These are phyloP conservation scores for Tethya wilhelma DNA, from an alignment of 37 sponge, comb jelly and placozoan genomes.

Conservation along the genomic window DNA sequence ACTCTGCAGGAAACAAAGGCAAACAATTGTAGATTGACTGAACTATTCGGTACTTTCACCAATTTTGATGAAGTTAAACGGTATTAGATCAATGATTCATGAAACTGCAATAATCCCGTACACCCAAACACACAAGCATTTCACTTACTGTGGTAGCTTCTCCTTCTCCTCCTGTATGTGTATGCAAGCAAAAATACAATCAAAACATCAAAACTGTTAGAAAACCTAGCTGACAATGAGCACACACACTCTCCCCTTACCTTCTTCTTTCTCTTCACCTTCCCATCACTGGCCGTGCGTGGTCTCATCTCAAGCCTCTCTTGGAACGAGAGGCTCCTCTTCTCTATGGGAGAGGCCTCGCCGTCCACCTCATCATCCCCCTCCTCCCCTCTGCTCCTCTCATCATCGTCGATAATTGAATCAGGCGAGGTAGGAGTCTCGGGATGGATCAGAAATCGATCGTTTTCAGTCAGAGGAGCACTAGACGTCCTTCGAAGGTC, in stretches of 20 bases:
- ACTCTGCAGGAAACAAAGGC: slow-evolving; percentile 24
- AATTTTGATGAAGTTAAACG: neutral
- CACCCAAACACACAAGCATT: neutral
- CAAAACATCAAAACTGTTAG: neutral
- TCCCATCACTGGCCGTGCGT: slow-evolving; percentile 13
- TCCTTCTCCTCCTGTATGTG: neutral
- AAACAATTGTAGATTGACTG: too few relatives aligned
- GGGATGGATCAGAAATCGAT: too few relatives aligned
- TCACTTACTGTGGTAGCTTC: neutral
- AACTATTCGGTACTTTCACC: neutral
- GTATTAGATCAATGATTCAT: neutral
- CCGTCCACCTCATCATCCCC: neutral
- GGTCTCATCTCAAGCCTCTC: slow-evolving; percentile 1
- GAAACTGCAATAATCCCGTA: neutral
- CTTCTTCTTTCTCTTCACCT: neutral
- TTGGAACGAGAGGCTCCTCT: neutral
- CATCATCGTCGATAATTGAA: neutral
- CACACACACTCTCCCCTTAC: neutral
- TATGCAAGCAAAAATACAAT: neutral
- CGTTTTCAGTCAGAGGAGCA: slow-evolving; percentile 20
- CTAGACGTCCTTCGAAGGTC: slow-evolving; percentile 24
- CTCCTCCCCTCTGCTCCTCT: neutral
- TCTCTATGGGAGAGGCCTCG: neutral
- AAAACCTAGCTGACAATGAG: neutral
- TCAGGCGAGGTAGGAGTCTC: neutral